phyloP scores from a whole-genome alignment of 2,797 vertebrate genomes.

The Oreonectes daqikongensis region DNA sequence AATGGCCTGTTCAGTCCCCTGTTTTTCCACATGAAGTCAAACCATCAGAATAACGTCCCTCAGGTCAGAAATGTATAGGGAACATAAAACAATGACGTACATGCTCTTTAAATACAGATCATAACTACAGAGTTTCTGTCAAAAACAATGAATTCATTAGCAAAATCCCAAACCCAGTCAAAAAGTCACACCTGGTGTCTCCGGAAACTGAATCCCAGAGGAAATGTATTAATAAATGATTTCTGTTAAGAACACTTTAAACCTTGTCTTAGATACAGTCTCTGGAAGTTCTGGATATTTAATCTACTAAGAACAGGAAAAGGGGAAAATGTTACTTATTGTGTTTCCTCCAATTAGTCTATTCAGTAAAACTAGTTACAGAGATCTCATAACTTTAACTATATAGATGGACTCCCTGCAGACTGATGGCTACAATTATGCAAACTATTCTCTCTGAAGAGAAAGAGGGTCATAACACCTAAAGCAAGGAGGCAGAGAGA shows the following conservation, averaged over 20 bases:
- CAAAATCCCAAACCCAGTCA: not conserved
- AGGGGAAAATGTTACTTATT: constrained; percentile 11
- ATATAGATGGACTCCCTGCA: not conserved
- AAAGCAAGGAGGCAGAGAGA: constrained; percentile 35
- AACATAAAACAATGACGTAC: no score
- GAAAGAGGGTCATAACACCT: constrained; percentile 33
- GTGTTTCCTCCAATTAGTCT: constrained; percentile 1
- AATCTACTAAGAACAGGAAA: constrained; percentile 3
- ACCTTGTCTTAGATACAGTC: not conserved
- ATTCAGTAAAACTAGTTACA: constrained; percentile 1
- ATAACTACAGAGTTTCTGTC: no score
- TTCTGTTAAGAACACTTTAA: no score
- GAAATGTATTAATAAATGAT: not conserved
- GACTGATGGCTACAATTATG: constrained; percentile 43
- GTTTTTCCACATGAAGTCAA: no score
- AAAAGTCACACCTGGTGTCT: not conserved
- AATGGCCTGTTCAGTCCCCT: no score
- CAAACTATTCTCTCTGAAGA: constrained; percentile 38
- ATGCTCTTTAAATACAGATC: no score
- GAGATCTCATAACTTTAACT: constrained; percentile 14
- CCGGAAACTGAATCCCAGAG: not conserved
- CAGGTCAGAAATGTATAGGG: no score
- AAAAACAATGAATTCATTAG: no score
- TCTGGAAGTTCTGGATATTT: not conserved
- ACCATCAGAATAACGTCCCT: no score